These are phyloP conservation scores for Trichosurus vulpecula DNA, from an alignment of 2,797 vertebrate genomes.

Conservation along the genomic window DNA sequence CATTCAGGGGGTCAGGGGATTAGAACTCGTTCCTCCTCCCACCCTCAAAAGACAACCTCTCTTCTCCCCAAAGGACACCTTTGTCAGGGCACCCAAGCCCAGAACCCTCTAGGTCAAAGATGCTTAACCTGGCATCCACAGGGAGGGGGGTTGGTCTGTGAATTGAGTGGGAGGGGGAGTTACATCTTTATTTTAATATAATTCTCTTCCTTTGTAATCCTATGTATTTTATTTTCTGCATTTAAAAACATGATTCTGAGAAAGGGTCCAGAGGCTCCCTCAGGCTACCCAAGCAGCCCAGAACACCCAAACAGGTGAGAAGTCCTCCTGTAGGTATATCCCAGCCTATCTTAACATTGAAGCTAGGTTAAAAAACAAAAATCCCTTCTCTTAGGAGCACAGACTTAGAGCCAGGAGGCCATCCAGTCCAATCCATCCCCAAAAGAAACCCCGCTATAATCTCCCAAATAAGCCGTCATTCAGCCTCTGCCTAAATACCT, in stretches of 20 bases:
- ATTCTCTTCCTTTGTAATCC: neutral
- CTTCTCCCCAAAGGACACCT: too few species aligned
- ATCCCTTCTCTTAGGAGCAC: neutral
- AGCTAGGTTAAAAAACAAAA: neutral
- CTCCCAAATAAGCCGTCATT: neutral
- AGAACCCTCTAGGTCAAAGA: neutral
- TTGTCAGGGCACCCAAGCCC: neutral
- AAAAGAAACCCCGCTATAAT: neutral
- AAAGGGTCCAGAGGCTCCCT: neutral
- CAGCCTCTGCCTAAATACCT: neutral
- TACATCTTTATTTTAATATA: neutral
- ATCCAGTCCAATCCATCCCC: neutral
- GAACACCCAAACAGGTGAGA: neutral
- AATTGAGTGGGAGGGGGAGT: neutral
- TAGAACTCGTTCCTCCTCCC: neutral
- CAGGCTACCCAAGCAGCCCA: neutral
- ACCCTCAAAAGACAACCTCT: neutral
- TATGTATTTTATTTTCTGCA: neutral
- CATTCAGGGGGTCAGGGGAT: neutral
- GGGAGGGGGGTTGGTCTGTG: neutral
- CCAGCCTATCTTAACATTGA: neutral
- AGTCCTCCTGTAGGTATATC: neutral
- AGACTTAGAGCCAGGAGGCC: neutral
- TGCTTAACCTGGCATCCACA: neutral
- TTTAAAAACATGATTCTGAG: neutral